A percentile compares a stretch with the other conserved stretches of the same genome.
phyloP scores from a whole-genome alignment of 2,113 vertebrate species.

The Nothoprocta pentlandii region DNA sequence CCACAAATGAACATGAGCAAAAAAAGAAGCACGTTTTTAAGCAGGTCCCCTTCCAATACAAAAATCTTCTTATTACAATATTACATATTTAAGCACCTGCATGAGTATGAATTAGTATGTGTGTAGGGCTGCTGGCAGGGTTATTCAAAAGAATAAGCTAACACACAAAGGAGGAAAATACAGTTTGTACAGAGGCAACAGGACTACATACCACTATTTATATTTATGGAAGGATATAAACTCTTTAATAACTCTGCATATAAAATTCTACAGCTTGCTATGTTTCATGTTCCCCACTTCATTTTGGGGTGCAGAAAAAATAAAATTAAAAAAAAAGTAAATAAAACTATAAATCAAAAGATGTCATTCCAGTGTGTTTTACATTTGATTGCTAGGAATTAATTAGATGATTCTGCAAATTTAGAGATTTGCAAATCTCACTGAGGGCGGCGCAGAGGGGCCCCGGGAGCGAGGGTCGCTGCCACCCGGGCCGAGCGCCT shows the following conservation, averaged over 20 bases:
- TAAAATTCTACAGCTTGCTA: background rate
- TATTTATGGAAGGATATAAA: background rate
- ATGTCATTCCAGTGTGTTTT: background rate
- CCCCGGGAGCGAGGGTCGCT: background rate
- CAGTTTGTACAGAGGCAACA: background rate
- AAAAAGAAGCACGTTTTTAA: background rate
- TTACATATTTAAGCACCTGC: background rate
- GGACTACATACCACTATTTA: background rate
- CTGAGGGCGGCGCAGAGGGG: background rate
- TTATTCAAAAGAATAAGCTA: background rate
- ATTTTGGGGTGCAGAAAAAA: background rate
- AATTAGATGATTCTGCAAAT: slow-evolving; percentile 24
- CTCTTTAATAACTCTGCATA: background rate
- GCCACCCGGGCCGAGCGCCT: background rate
- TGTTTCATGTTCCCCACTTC: background rate
- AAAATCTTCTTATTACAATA: background rate
- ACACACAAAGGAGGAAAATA: background rate
- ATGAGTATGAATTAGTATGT: fast-evolving
- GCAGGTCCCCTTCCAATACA: background rate
- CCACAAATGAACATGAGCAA: background rate
- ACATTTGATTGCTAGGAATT: slow-evolving; percentile 11
- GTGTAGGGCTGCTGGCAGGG: background rate
- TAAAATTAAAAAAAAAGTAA: background rate
- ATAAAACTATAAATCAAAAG: background rate
- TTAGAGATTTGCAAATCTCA: background rate